Evolutionary conservation across 1,140 invertebrate genomes (phyloP).

Genomic region (Psilanteris sp.): DNA sequence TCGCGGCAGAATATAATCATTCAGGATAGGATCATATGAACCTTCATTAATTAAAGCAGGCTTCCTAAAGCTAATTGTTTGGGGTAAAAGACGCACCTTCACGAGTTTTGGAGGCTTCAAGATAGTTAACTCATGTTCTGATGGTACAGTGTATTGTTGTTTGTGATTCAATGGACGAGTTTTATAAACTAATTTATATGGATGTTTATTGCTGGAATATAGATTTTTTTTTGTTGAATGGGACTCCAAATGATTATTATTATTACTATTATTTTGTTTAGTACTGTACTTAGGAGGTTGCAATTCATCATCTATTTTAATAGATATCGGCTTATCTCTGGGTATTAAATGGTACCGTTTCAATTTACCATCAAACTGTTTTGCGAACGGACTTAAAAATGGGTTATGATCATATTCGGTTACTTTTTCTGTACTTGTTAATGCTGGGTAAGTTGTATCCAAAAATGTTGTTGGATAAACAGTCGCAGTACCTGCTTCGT

Average conservation of each 20-base stretch:
- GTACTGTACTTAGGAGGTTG: slow-evolving; percentile 10
- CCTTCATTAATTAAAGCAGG: slow-evolving; percentile 1
- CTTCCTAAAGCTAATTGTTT: slow-evolving; percentile 8
- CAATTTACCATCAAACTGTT: slow-evolving; percentile 38
- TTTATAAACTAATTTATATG: slow-evolving; percentile 22
- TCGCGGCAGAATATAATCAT: slow-evolving; percentile 35
- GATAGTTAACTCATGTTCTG: slow-evolving; percentile 20
- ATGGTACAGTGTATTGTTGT: slow-evolving; percentile 15
- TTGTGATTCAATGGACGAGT: background rate
- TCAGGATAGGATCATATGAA: slow-evolving; percentile 37
- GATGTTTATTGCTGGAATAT: slow-evolving; percentile 1
- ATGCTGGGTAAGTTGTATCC: slow-evolving; percentile 8
- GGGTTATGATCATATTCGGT: slow-evolving; percentile 55
- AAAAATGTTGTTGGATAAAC: slow-evolving; percentile 5
- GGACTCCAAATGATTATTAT: background rate
- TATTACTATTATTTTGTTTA: slow-evolving; percentile 12
- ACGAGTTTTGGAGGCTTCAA: slow-evolving; percentile 35
- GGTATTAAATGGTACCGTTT: slow-evolving; percentile 35
- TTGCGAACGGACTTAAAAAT: slow-evolving; percentile 45
- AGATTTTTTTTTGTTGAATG: slow-evolving; percentile 3
- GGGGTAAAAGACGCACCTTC: background rate
- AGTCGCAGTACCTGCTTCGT: slow-evolving; percentile 17
- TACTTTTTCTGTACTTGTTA: slow-evolving; percentile 18
- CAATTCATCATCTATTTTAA: slow-evolving; percentile 19
- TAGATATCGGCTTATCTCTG: slow-evolving; percentile 18